Evolutionary conservation across 2,113 vertebrate genomes (phyloP).

Genomic region (Dromaius novaehollandiae): DNA sequence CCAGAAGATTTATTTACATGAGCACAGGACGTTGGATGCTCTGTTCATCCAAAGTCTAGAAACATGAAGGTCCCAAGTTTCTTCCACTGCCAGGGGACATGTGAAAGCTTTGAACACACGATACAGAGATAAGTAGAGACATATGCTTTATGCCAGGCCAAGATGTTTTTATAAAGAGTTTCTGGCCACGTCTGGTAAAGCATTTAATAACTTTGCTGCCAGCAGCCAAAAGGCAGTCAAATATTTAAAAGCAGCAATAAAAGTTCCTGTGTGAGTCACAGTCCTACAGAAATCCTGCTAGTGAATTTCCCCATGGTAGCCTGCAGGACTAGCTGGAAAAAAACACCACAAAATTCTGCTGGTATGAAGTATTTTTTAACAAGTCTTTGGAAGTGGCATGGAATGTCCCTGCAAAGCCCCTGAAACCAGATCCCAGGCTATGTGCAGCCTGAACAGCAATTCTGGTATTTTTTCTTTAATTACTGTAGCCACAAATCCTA

Average conservation of each 20-base stretch:
- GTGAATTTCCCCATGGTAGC: conserved; percentile 45
- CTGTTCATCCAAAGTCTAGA: conserved; percentile 27
- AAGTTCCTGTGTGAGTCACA: conserved; percentile 32
- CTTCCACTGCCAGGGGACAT: conserved; percentile 19
- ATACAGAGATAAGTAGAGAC: conserved; percentile 46
- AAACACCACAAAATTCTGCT: not conserved
- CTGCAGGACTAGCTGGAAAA: conserved; percentile 1
- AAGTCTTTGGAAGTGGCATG: not conserved
- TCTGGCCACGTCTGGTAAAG: conserved; percentile 59
- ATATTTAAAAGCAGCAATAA: conserved; percentile 53
- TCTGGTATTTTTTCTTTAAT: not conserved
- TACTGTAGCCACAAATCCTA: not conserved
- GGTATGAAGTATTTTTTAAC: conserved; percentile 10
- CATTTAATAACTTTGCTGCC: conserved; percentile 48
- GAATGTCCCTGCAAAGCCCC: not conserved
- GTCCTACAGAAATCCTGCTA: not conserved
- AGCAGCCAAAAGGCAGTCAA: conserved; percentile 46
- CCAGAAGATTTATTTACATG: not conserved
- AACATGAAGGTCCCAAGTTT: conserved; percentile 23
- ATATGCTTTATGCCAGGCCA: conserved; percentile 18
- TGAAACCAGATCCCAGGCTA: conserved; percentile 8
- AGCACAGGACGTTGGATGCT: conserved; percentile 11
- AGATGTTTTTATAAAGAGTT: conserved; percentile 31
- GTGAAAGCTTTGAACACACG: conserved; percentile 32
- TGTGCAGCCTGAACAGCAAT: not conserved